Evolutionary conservation across 2,888 invertebrate species (phyloP).

Genomic region (Gymnosoma rotundatum): DNA sequence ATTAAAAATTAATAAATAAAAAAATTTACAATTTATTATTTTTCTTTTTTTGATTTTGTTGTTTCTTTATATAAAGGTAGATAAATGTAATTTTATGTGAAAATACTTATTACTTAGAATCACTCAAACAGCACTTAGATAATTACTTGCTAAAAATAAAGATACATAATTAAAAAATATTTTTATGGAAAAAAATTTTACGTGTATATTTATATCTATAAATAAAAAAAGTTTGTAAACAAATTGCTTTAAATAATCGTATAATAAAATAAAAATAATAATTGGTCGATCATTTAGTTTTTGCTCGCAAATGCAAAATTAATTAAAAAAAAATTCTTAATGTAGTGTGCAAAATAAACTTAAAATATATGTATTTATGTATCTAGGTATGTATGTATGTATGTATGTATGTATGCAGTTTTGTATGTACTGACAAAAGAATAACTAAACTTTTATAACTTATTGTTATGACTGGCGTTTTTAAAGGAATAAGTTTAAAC

Average conservation of each 20-base stretch:
- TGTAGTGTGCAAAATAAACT: slow-evolving; percentile 26
- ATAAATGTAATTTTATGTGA: slow-evolving; percentile 56
- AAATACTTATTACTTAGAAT: slow-evolving; percentile 70
- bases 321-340: slow-evolving; percentile 7
- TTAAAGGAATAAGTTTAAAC: slow-evolving; percentile 47
- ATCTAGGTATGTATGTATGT: slow-evolving; percentile 16
- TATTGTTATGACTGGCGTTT: slow-evolving; percentile 66
- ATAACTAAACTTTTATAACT: slow-evolving; percentile 47
- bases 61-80: slow-evolving; percentile 51
- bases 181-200: slow-evolving; percentile 45
- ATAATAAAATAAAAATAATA: slow-evolving; percentile 33
- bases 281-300: slow-evolving; percentile 33
- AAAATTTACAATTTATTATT: slow-evolving; percentile 63
- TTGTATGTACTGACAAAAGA: slow-evolving; percentile 21
- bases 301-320: slow-evolving; percentile 55
- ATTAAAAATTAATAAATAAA: slow-evolving; percentile 59
- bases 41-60: slow-evolving; percentile 41
- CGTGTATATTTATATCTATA: slow-evolving; percentile 57
- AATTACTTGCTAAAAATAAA: slow-evolving; percentile 62
- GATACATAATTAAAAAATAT: slow-evolving; percentile 51
- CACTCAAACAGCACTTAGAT: slow-evolving; percentile 70
- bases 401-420: slow-evolving; percentile 18
- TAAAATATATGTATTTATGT: slow-evolving; percentile 30
- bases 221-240: slow-evolving; percentile 54
- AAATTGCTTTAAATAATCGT: slow-evolving; percentile 60